Conservation (phyloP, 2,797 vertebrate species). For the Rhinatrema bivittatum region DNA sequence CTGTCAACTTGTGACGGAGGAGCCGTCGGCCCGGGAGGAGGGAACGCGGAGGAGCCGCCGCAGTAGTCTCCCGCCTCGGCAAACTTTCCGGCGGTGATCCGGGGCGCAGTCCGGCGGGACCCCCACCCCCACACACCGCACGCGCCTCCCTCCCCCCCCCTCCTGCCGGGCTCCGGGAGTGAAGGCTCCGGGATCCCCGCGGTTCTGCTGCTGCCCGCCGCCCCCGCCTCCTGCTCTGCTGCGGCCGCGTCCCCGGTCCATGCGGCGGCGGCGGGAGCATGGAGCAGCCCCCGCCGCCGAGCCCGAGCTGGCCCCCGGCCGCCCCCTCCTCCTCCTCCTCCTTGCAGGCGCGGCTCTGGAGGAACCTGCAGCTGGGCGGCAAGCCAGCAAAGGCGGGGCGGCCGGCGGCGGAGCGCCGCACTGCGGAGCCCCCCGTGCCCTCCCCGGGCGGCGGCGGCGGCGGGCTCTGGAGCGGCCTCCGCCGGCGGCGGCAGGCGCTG, state of each 20-base stretch:
- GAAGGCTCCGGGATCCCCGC: slow-evolving; percentile 23
- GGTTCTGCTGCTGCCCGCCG: slow-evolving; percentile 24
- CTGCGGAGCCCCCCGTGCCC: slow-evolving; percentile 42
- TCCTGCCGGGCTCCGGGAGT: no score
- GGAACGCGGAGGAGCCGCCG: slow-evolving; percentile 29
- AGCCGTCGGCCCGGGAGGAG: no score
- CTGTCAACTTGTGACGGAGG: no score
- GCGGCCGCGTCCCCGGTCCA: slow-evolving; percentile 1
- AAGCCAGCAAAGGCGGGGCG: slow-evolving; percentile 69
- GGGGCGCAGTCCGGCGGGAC: neutral
- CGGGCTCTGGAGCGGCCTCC: slow-evolving; percentile 78
- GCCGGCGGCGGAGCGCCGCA: slow-evolving; percentile 66
- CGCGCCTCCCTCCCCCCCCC: no score
- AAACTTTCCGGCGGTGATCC: neutral
- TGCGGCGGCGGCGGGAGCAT: neutral
- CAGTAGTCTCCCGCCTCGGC: neutral
- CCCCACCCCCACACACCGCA: no score
- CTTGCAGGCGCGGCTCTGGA: slow-evolving; percentile 85
- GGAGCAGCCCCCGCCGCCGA: slow-evolving; percentile 44
- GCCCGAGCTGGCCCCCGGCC: no score
- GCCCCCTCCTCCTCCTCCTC: slow-evolving; percentile 58
- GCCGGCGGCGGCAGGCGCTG: slow-evolving; percentile 75
- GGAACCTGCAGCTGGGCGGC: slow-evolving; percentile 78
- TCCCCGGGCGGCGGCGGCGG: slow-evolving; percentile 12
- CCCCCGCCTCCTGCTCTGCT: neutral